A percentile compares a stretch with the other conserved stretches of the same genome.
These are phyloP conservation scores for Eupithecia centaureata DNA, from an alignment of 2,888 invertebrate genomes.

Conservation along the genomic window DNA sequence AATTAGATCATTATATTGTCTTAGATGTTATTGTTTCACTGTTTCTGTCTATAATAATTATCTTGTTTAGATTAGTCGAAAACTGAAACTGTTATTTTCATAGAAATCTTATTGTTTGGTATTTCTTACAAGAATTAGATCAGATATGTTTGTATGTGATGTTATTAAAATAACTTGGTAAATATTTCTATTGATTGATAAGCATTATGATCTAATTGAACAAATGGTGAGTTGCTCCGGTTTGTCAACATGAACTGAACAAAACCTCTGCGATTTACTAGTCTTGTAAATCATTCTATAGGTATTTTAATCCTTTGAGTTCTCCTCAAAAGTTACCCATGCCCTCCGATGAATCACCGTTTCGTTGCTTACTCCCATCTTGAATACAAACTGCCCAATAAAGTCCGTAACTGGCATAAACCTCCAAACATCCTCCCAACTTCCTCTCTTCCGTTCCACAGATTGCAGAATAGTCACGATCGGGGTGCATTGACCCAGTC, in stretches of 20 bases:
- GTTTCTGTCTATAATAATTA: neutral
- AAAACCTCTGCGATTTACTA: neutral
- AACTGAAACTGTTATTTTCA: neutral
- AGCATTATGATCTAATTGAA: neutral
- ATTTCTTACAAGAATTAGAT: neutral
- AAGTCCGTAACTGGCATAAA: constrained; percentile 34
- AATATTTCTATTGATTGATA: neutral
- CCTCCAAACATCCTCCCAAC: constrained; percentile 36
- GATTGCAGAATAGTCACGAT: constrained; percentile 20
- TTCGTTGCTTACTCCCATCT: neutral
- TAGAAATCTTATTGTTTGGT: neutral
- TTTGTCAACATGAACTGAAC: neutral
- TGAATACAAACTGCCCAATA: constrained; percentile 41
- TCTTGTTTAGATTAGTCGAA: neutral
- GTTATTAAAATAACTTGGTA: neutral
- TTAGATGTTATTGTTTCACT: neutral
- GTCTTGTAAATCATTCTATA: neutral
- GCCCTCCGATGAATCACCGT: neutral
- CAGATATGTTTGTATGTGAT: neutral
- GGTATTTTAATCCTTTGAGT: neutral
- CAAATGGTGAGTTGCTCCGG: neutral
- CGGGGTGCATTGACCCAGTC: constrained; percentile 40
- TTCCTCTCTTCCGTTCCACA: constrained; percentile 42
- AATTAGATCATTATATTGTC: neutral
- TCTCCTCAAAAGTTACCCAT: no score